Evolutionary conservation across 2,888 invertebrate species (phyloP).

Genomic region (Eupithecia vulgata): DNA sequence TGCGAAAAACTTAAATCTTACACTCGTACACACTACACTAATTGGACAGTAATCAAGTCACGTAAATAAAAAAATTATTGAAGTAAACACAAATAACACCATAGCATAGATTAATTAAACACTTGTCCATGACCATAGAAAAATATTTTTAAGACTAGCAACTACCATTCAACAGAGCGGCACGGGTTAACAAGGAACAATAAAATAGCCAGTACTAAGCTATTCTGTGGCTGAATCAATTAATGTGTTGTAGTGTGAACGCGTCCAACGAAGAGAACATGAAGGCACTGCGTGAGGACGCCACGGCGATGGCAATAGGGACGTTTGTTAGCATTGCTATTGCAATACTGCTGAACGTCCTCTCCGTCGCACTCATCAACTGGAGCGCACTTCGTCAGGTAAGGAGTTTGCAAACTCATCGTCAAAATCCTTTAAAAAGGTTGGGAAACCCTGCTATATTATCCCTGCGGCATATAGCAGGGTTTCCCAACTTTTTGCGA

Average conservation of each 20-base stretch:
- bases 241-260: conserved; percentile 63
- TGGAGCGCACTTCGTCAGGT: conserved; percentile 84
- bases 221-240: conserved; percentile 3
- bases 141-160: too few relatives aligned
- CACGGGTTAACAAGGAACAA: conserved; percentile 2
- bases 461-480: too few relatives aligned
- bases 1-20: too few relatives aligned
- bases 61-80: too few relatives aligned
- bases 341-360: conserved; percentile 66
- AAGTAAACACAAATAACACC: too few relatives aligned
- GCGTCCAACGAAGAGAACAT: conserved; percentile 77
- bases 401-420: conserved; percentile 8
- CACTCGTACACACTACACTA: too few relatives aligned
- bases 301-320: conserved; percentile 81
- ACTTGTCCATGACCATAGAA: too few relatives aligned
- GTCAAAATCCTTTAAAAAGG: neutral
- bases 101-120: too few relatives aligned
- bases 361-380: conserved; percentile 83
- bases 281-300: conserved; percentile 82
- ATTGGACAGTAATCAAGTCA: too few relatives aligned
- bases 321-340: conserved; percentile 65
- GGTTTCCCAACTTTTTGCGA: too few relatives aligned
- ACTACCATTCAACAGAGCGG: neutral
- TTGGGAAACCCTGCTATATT: too few relatives aligned
- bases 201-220: neutral